Conservation (phyloP, 2,797 vertebrate species). For the Sebastolobus altivelis region DNA sequence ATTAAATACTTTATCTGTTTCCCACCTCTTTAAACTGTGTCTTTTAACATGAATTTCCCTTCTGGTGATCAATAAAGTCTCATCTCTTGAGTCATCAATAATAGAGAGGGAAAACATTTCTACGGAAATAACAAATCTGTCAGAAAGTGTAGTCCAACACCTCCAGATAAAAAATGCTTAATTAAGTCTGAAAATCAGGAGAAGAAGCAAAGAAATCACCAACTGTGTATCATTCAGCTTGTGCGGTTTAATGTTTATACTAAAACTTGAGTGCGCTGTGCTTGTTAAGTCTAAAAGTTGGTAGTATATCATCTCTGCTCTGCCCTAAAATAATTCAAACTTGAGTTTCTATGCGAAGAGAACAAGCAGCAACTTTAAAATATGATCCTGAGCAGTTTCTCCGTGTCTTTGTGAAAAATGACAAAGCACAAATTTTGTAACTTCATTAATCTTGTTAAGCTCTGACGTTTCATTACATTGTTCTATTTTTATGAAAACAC, state of each 20-base stretch:
- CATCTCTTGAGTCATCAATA: background rate
- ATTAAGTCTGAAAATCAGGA: background rate
- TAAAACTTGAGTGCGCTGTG: conserved; percentile 1
- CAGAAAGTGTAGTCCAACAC: background rate
- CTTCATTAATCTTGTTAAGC: conserved; percentile 58
- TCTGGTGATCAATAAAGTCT: background rate
- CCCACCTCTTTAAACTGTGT: background rate
- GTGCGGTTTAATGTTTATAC: background rate
- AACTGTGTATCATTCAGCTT: background rate
- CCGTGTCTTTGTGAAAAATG: conserved; percentile 34
- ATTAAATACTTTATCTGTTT: background rate
- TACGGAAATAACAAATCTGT: too few species aligned
- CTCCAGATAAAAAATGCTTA: background rate
- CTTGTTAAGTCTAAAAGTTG: conserved; percentile 24
- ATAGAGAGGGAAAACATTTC: background rate
- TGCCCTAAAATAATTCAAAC: conserved; percentile 30
- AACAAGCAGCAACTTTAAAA: conserved; percentile 16
- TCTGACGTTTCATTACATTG: conserved; percentile 47
- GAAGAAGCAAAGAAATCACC: background rate
- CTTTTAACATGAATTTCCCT: background rate
- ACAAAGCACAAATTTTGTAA: conserved; percentile 42
- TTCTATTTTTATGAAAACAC: conserved; percentile 57
- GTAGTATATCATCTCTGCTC: conserved; percentile 34
- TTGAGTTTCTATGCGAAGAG: conserved; percentile 6
- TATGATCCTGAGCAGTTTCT: conserved; percentile 11